Base-by-base conservation (phyloP, 2,888 invertebrate genomes). In the Stegophylla sp. region DNA sequence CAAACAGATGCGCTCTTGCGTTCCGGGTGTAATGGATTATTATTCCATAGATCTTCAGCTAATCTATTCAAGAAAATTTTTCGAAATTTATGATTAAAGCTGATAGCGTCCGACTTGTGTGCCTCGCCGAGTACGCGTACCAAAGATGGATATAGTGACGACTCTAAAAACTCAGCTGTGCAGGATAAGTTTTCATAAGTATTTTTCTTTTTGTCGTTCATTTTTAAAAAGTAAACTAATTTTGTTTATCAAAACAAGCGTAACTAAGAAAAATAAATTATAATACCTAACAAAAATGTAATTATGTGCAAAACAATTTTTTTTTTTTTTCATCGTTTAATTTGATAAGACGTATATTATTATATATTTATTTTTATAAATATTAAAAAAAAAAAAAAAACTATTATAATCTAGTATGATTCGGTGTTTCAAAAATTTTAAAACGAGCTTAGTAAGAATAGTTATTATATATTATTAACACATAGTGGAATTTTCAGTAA, bases 1-100 rank as follows among this genome's bases (percentile, higher is more conserved):
- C 71, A 69, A 23, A 61, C 43, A 17, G 17, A 17, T n/a, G 59
- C 17, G 0, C 45, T 15, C 13, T 28, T 3, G 9, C 79, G 71
- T 51, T 63, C 71, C 28, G 79, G 71, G 23, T 79, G n/a, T 41
- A 69, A n/a, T 13, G 79, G 71, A 51, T 79, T 79, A 61, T 61
- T 71, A 45, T 63, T 12, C 79, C 69, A 79, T 7, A 79, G 51
- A 13, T 79, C 79, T 51, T 71, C 79, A 1, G 61, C 79, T n/a
- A 79, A 23, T 61, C 61, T 61, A 13, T 63, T 28, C 71, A 79
- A 34, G 23, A 79, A 69, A 17, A 59, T 48, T 26, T 63, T 20
- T 3, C 48, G 51, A 17, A 69, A 79, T 12, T 23, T 41, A 13
- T 28, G 59, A 51, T 45, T 61, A 20, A n/a, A 41, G 41, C 61